Percentiles rank a stretch among this genome's conserved stretches.
Evolutionary conservation across 1,140 invertebrate species (phyloP).

Genomic region (Dendroctonus ponderosae): DNA sequence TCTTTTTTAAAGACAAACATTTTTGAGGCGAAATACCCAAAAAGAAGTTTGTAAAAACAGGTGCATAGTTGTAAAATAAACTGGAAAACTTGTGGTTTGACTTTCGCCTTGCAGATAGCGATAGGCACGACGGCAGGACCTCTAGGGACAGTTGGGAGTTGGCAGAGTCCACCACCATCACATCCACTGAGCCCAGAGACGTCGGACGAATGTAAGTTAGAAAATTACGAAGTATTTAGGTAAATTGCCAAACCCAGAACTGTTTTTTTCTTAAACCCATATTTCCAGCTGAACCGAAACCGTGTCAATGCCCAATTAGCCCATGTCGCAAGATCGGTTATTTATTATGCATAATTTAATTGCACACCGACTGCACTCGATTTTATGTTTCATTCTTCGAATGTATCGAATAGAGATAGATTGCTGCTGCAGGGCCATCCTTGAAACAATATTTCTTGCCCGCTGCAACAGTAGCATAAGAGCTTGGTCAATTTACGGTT

Average conservation of each 20-base stretch:
- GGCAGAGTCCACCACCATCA: conserved; percentile 54
- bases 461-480: no score
- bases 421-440: neutral
- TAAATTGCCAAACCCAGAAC: no score
- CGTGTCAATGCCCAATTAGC: neutral
- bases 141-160: conserved; percentile 50
- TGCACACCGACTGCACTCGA: no score
- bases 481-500: no score
- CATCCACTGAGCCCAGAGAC: conserved; percentile 52
- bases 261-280: no score
- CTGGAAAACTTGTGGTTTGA: conserved; percentile 19
- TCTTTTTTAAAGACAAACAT: no score
- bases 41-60: no score
- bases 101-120: conserved; percentile 46
- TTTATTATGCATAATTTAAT: neutral
- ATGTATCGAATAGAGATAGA: conserved; percentile 3
- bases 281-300: neutral
- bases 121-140: conserved; percentile 53
- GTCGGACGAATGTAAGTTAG: conserved; percentile 52
- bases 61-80: conserved; percentile 13
- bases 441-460: no score
- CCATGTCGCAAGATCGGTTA: conserved; percentile 6
- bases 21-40: no score
- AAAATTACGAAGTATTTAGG: conserved; percentile 14
- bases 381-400: neutral